phyloP scores from a whole-genome alignment of 2,113 vertebrate genomes.

The Zingel zingel region DNA sequence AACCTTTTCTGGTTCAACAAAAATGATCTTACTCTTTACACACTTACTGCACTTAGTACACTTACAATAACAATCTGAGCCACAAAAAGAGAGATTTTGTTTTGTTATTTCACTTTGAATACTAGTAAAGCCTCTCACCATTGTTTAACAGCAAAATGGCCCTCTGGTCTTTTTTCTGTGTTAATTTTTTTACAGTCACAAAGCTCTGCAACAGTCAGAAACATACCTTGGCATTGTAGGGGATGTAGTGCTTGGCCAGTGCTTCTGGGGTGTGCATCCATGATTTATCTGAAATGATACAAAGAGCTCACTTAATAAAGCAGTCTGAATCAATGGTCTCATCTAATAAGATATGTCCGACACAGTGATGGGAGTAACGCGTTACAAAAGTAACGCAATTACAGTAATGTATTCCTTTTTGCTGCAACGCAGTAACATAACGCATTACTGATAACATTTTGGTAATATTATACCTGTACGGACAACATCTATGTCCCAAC shows the following conservation, averaged over 20 bases:
- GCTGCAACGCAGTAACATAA: too few relatives aligned
- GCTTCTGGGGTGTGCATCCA: slow-evolving; percentile 99
- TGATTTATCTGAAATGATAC: slow-evolving; percentile 94
- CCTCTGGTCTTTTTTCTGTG: background rate
- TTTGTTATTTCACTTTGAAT: background rate
- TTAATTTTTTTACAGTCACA: background rate
- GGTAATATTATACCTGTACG: too few relatives aligned
- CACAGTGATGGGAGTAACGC: too few relatives aligned
- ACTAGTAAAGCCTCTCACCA: background rate
- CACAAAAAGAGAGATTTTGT: slow-evolving; percentile 1
- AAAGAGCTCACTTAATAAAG: slow-evolving; percentile 59
- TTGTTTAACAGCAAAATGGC: background rate
- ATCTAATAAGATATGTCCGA: background rate
- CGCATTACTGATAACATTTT: too few relatives aligned
- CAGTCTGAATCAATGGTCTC: background rate
- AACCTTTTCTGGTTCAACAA: too few relatives aligned
- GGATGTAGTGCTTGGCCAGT: slow-evolving; percentile 97
- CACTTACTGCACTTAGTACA: too few relatives aligned
- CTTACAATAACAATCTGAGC: too few relatives aligned
- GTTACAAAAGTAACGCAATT: too few relatives aligned
- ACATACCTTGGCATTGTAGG: slow-evolving; percentile 97
- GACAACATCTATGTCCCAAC: too few relatives aligned
- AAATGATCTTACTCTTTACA: too few relatives aligned
- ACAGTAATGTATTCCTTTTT: too few relatives aligned
- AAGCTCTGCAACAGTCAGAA: slow-evolving; percentile 6